Conservation (phyloP, 2,888 invertebrate genomes). For the Melieria picta region DNA sequence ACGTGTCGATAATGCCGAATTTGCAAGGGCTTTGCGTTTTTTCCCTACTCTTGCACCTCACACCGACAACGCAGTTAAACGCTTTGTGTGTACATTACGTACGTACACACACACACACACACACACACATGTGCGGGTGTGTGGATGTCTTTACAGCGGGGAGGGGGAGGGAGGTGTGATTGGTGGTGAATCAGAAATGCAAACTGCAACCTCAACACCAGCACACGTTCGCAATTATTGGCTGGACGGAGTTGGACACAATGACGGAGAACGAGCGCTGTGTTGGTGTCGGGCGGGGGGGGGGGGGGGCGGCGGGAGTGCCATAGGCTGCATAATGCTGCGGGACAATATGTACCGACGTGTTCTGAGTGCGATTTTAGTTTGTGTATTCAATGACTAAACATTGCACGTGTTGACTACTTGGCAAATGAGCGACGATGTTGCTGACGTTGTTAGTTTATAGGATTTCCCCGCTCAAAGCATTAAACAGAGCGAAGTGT, state of each 20-base stretch:
- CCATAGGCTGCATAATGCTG: too few species aligned
- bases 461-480: too few species aligned
- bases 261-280: too few species aligned
- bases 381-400: too few species aligned
- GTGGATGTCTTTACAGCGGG: background rate
- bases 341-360: too few species aligned
- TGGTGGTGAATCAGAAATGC: conserved; percentile 21
- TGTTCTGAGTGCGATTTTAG: too few species aligned
- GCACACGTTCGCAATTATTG: conserved; percentile 29
- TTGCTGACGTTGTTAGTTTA: too few species aligned
- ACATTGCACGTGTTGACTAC: too few species aligned
- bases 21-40: conserved; percentile 31
- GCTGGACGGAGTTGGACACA: background rate
- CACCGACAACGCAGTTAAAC: background rate
- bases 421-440: too few species aligned
- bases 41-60: background rate
- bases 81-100: background rate
- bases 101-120: background rate
- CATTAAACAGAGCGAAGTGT: too few species aligned
- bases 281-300: too few species aligned
- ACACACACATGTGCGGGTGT: background rate
- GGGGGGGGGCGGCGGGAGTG: too few species aligned
- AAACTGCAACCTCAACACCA: conserved; percentile 24
- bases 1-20: conserved; percentile 40
- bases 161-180: conserved; percentile 8